Conservation (phyloP, 2,797 vertebrate genomes). For the Rhynchonycteris naso region DNA sequence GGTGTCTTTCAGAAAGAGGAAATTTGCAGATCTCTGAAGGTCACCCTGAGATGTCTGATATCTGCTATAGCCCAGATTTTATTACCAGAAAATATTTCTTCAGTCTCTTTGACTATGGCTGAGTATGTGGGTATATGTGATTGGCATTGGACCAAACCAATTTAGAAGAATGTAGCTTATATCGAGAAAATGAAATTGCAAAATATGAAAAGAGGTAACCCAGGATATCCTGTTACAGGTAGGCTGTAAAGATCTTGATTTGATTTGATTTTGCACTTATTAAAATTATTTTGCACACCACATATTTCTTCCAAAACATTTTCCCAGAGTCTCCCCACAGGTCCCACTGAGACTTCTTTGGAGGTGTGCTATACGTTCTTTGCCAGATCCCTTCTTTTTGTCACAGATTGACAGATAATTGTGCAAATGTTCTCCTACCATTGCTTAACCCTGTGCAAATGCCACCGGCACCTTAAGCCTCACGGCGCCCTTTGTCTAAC, state of each 20-base stretch:
- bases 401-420: conserved; percentile 66
- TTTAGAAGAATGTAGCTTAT: conserved; percentile 52
- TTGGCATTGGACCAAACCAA: conserved; percentile 33
- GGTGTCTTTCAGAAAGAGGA: conserved; percentile 2
- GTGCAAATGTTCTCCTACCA: conserved; percentile 68
- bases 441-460: conserved; percentile 66
- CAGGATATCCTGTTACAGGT: background rate
- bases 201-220: background rate
- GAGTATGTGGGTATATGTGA: background rate
- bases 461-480: conserved; percentile 42
- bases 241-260: background rate
- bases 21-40: background rate
- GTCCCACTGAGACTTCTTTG: conserved; percentile 74
- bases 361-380: conserved; percentile 71
- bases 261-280: background rate
- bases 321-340: background rate
- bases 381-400: conserved; percentile 59
- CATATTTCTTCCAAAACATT: background rate
- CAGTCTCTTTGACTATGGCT: conserved; percentile 11
- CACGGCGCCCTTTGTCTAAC: conserved; percentile 71
- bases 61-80: conserved; percentile 23
- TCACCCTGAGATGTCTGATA: conserved; percentile 47
- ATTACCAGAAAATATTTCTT: conserved; percentile 13
- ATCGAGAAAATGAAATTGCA: conserved; percentile 46
- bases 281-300: conserved; percentile 35